phyloP scores from a whole-genome alignment of 2,888 invertebrate genomes.

The Drosophila aldrichi region DNA sequence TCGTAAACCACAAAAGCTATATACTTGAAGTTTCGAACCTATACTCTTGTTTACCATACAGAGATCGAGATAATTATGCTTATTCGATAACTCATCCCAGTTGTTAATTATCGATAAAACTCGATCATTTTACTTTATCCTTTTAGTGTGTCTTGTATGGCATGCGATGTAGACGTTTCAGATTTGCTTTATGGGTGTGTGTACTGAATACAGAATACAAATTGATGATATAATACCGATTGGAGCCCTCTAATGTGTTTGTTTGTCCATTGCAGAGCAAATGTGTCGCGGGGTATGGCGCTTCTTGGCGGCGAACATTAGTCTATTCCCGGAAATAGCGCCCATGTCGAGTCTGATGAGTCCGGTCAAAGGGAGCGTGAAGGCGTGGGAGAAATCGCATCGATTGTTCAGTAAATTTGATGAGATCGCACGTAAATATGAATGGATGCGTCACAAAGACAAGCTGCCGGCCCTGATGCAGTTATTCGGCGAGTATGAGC shows the following conservation, averaged over 20 bases:
- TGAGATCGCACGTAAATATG: conserved; percentile 55
- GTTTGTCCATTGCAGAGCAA: conserved; percentile 37
- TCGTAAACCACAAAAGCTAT: not conserved
- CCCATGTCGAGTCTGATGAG: conserved; percentile 73
- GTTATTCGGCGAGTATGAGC: conserved; percentile 37
- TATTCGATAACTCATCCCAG: not conserved
- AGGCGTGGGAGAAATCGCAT: conserved; percentile 66
- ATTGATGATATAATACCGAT: no score
- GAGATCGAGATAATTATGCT: not conserved
- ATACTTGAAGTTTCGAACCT: no score
- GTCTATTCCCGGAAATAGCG: conserved; percentile 68
- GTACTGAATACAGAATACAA: no score
- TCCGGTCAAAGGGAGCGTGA: conserved; percentile 48
- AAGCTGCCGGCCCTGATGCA: conserved; percentile 51
- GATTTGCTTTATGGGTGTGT: no score
- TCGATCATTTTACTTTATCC: not conserved
- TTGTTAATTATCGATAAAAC: not conserved
- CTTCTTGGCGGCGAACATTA: conserved; percentile 66
- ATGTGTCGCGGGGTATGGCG: conserved; percentile 70
- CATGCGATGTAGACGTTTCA: no score
- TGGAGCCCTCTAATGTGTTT: not conserved
- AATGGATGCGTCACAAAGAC: conserved; percentile 47
- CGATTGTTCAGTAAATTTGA: conserved; percentile 67
- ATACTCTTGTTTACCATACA: not conserved
- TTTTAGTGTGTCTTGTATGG: no score